Evolutionary conservation across 2,888 invertebrate species (phyloP).

Genomic region (Tenodera sinensis): DNA sequence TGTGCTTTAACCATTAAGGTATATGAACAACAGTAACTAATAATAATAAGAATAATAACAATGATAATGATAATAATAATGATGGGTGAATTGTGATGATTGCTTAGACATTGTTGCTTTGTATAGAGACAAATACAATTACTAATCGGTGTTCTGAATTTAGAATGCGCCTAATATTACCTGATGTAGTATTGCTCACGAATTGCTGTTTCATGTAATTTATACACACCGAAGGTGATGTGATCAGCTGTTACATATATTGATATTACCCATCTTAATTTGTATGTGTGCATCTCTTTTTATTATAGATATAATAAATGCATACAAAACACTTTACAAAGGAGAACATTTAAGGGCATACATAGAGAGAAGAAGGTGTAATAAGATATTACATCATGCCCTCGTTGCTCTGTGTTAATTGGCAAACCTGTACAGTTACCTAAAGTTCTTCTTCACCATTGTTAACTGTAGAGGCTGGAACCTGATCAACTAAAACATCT

Average conservation of each 20-base stretch:
- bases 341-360: neutral
- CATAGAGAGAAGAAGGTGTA: neutral
- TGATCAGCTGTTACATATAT: neutral
- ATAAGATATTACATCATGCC: neutral
- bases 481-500: constrained; percentile 36
- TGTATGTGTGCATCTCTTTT: neutral
- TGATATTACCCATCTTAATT: neutral
- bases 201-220: neutral
- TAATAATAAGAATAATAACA: neutral
- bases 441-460: constrained; percentile 28
- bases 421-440: neutral
- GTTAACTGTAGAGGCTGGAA: constrained; percentile 27
- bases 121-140: neutral
- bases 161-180: neutral
- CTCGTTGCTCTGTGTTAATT: neutral
- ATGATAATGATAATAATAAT: too few relatives aligned
- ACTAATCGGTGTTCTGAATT: neutral
- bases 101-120: neutral
- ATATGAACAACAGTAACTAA: neutral
- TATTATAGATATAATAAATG: neutral
- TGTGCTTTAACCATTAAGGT: neutral
- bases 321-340: neutral
- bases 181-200: neutral
- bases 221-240: neutral
- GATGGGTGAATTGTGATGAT: too few relatives aligned